Evolutionary conservation across 2,113 vertebrate species (phyloP).

Genomic region (Pluvianellus socialis): DNA sequence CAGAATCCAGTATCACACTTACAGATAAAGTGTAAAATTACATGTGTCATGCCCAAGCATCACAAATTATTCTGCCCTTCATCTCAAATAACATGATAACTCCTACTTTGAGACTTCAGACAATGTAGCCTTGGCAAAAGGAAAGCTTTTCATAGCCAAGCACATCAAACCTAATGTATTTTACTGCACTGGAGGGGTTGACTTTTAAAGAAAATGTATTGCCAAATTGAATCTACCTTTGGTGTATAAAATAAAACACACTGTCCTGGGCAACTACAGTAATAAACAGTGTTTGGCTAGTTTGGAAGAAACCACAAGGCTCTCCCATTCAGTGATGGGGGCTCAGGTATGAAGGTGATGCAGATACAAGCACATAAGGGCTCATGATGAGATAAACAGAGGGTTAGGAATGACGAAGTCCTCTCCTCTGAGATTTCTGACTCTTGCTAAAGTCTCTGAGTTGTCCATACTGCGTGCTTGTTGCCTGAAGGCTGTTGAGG

Average conservation of each 20-base stretch:
- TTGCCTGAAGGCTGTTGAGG: neutral
- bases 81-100: conserved; percentile 77
- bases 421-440: neutral
- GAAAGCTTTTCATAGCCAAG: conserved; percentile 70
- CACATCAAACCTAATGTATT: conserved; percentile 74
- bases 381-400: neutral
- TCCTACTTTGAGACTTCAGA: conserved; percentile 74
- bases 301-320: neutral
- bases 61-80: conserved; percentile 71
- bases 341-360: neutral
- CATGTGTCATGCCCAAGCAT: conserved; percentile 64
- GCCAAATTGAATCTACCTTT: conserved; percentile 60
- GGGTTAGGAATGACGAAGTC: neutral
- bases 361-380: neutral
- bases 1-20: conserved; percentile 72
- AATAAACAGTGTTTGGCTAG: conserved; percentile 1
- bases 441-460: neutral
- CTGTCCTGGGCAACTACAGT: conserved; percentile 20
- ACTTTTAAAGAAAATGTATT: conserved; percentile 60
- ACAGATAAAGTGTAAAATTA: conserved; percentile 75
- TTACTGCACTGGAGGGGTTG: conserved; percentile 49
- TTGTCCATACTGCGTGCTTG: neutral
- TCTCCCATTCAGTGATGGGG: neutral
- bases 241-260: conserved; percentile 52
- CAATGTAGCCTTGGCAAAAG: conserved; percentile 66